Conservation (phyloP, 2,797 vertebrate species). For the Protonibea diacanthus region DNA sequence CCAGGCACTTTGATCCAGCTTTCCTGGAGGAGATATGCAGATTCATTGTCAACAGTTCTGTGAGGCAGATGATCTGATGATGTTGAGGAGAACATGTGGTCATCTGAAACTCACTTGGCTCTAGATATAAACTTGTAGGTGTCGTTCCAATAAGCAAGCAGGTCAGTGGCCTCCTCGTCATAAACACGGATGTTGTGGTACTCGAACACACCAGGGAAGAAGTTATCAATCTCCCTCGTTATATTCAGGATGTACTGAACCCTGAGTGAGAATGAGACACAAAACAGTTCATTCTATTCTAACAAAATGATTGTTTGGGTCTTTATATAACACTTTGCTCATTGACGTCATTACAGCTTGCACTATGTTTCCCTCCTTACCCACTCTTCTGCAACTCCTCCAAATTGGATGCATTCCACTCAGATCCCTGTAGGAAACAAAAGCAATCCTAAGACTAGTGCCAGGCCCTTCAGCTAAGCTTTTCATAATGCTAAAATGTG, state of each 20-base stretch:
- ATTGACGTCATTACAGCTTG: constrained; percentile 10
- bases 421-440: constrained; percentile 91
- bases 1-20: constrained; percentile 95
- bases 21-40: constrained; percentile 82
- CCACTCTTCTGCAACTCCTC: constrained; percentile 97
- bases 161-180: constrained; percentile 97
- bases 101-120: constrained; percentile 89
- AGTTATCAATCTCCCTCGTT: constrained; percentile 98
- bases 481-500: constrained; percentile 61
- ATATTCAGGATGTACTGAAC: constrained; percentile 98
- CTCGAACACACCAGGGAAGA: constrained; percentile 97
- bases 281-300: constrained; percentile 8
- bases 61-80: too few relatives aligned
- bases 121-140: constrained; percentile 99
- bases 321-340: not conserved
- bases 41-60: not conserved
- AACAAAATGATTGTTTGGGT: not conserved
- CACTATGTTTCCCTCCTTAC: constrained; percentile 81
- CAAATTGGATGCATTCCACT: constrained; percentile 98
- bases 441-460: constrained; percentile 64
- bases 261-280: constrained; percentile 73
- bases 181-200: constrained; percentile 99
- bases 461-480: constrained; percentile 50
- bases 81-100: not conserved
- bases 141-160: constrained; percentile 98